A percentile compares a stretch with the other conserved stretches of the same genome.
phyloP scores from a whole-genome alignment of 2,113 vertebrate species.

The Cyphomyrus discorhynchus region DNA sequence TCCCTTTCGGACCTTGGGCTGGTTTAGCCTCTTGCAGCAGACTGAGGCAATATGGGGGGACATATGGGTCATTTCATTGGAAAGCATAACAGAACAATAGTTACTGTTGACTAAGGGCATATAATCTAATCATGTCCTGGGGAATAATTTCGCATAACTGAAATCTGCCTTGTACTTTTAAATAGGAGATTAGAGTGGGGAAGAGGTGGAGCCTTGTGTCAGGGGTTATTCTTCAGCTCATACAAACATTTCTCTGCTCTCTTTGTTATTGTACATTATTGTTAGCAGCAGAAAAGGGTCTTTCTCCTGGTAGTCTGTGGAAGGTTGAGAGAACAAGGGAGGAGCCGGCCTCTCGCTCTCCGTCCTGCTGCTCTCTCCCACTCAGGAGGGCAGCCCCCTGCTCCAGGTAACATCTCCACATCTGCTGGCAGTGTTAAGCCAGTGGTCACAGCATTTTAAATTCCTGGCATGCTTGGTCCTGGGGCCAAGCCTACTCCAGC shows the following conservation, averaged over 20 bases:
- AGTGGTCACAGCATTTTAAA: constrained; percentile 25
- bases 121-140: not conserved
- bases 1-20: too few relatives aligned
- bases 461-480: constrained; percentile 34
- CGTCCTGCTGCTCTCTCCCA: not conserved
- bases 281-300: not conserved
- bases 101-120: not conserved
- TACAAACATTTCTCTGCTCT: not conserved
- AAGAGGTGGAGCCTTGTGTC: not conserved
- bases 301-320: not conserved
- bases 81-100: not conserved
- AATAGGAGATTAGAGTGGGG: not conserved
- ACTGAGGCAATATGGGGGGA: not conserved
- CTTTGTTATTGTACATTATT: not conserved
- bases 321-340: not conserved
- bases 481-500: constrained; percentile 23
- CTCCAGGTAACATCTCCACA: constrained; percentile 29
- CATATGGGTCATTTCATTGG: not conserved
- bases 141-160: not conserved
- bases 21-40: too few relatives aligned
- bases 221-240: not conserved
- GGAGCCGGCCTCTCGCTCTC: not conserved
- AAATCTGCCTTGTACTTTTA: not conserved
- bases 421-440: constrained; percentile 28
- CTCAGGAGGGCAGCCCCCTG: not conserved